These are phyloP conservation scores for Erythrolamprus reginae DNA, from an alignment of 2,113 vertebrate species.

Conservation along the genomic window DNA sequence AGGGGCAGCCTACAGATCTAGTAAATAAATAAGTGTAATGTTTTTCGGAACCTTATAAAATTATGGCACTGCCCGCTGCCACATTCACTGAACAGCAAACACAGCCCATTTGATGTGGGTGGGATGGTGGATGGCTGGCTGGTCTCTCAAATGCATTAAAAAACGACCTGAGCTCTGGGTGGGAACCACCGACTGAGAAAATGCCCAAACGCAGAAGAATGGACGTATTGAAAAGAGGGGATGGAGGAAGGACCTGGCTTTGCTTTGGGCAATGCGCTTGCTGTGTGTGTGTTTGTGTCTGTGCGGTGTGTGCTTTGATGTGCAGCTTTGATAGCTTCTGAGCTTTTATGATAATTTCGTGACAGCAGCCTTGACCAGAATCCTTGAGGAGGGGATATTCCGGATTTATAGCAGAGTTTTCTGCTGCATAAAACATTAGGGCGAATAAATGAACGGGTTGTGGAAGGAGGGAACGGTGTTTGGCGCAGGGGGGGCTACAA, in stretches of 20 bases:
- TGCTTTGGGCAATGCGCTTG: not conserved
- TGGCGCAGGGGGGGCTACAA: not conserved
- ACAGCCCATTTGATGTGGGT: not conserved
- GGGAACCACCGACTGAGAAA: not conserved
- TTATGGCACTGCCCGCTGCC: not conserved
- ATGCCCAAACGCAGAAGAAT: not conserved
- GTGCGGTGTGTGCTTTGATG: not conserved
- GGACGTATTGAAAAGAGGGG: not conserved
- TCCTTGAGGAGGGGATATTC: not conserved
- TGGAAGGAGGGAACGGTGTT: not conserved
- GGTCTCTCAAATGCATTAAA: too few species aligned
- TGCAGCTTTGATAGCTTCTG: too few species aligned
- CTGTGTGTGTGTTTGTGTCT: not conserved
- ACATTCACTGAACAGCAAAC: not conserved
- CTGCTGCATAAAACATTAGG: not conserved
- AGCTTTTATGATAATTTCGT: not conserved
- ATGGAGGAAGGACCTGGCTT: accelerated
- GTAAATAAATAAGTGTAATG: too few species aligned
- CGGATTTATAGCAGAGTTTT: not conserved
- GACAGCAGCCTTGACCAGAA: not conserved
- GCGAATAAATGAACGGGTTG: not conserved
- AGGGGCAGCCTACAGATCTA: too few species aligned
- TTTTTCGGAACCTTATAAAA: not conserved
- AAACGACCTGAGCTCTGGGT: not conserved
- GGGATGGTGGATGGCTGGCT: not conserved